These are phyloP conservation scores for Tragelaphus oryx DNA, from an alignment of 2,797 vertebrate genomes.

Conservation along the genomic window DNA sequence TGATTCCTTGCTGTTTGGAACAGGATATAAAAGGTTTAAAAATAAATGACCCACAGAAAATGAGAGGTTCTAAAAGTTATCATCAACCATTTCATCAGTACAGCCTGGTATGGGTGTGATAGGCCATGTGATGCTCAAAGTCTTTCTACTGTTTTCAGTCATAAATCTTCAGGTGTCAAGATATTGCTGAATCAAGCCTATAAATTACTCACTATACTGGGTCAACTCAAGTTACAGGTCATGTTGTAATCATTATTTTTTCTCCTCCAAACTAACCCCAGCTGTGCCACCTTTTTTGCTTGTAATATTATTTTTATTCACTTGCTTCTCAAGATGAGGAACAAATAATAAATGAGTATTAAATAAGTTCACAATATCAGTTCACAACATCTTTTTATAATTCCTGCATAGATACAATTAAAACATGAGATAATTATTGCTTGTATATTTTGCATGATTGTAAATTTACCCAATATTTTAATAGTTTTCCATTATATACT, in stretches of 20 bases:
- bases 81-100: neutral
- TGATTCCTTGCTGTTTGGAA: neutral
- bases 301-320: neutral
- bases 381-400: neutral
- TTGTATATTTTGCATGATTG: neutral
- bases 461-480: neutral
- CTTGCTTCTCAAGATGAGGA: neutral
- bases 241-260: neutral
- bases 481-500: slow-evolving; percentile 80
- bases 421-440: neutral
- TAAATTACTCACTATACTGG: neutral
- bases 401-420: neutral
- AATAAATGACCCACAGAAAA: neutral
- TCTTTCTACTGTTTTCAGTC: neutral
- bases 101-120: neutral
- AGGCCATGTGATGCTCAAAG: neutral
- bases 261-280: neutral
- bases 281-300: neutral
- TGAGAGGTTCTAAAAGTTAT: neutral
- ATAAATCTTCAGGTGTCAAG: neutral
- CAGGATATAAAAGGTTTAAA: neutral
- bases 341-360: neutral
- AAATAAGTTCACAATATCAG: neutral
- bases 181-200: neutral
- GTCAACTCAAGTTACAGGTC: neutral